These are phyloP conservation scores for Eudasyphora cyanicolor DNA, from an alignment of 2,888 invertebrate species.

Conservation along the genomic window DNA sequence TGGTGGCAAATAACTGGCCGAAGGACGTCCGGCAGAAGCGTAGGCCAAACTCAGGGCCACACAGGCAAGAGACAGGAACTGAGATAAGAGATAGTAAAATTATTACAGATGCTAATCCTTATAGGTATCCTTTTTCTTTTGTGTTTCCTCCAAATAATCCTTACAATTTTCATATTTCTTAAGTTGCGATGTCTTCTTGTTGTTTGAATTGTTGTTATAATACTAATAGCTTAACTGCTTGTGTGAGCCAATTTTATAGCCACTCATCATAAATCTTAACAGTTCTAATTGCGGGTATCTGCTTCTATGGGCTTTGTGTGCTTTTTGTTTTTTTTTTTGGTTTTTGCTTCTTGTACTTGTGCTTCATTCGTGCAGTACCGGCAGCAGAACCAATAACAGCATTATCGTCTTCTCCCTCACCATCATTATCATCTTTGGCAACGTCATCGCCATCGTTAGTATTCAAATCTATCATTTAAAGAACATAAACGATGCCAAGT, in stretches of 20 bases:
- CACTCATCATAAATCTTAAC: slow-evolving; percentile 44
- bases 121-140: slow-evolving; percentile 18
- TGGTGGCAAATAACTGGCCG: slow-evolving; percentile 75
- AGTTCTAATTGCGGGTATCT: slow-evolving; percentile 4
- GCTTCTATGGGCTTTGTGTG: too few relatives aligned
- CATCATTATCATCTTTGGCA: neutral
- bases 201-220: slow-evolving; percentile 58
- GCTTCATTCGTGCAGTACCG: neutral
- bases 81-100: neutral
- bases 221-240: slow-evolving; percentile 39
- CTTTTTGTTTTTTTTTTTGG: neutral
- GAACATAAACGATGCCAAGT: neutral
- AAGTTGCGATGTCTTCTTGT: slow-evolving; percentile 21
- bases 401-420: too few relatives aligned
- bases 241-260: slow-evolving; percentile 58
- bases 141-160: slow-evolving; percentile 10
- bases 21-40: slow-evolving; percentile 70
- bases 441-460: neutral
- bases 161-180: slow-evolving; percentile 54
- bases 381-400: neutral
- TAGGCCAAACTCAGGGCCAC: slow-evolving; percentile 67
- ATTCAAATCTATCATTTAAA: slow-evolving; percentile 8
- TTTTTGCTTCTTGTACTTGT: neutral
- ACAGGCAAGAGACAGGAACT: slow-evolving; percentile 56
- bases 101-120: too few relatives aligned